Evolutionary conservation across 2,113 vertebrate species (phyloP), one percentile per base, ranked within the genome.

Genomic region (Lipophrys pholis): DNA sequence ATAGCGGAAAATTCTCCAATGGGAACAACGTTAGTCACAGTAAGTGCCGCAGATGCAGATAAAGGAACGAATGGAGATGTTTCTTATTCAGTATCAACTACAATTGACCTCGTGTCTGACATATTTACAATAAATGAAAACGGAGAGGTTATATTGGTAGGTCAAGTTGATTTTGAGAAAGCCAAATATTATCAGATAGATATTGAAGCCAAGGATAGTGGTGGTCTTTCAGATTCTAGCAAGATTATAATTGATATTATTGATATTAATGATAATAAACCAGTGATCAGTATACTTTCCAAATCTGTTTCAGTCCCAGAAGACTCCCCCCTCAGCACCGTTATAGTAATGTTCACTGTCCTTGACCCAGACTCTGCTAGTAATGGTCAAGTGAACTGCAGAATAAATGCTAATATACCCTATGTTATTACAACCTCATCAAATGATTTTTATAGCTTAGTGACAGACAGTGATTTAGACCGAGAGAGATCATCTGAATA

Each of bases 41-140:
- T 95, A 0, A 80, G 69, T 12, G 95, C 95, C 0, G 85, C 85
- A 4, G 95, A 96, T 56, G 60, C 70, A 61, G 95, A 96, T 3
- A 88, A 93, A 50, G 94, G 93, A 1, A 46, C 75, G 11, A 87
- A 96, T 46, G 91, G 93, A 6, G 56, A 81, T 0, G 72, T 95
- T 8, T 89, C 73, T 1, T 96, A 95, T 60, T 81, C 83, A 3
- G 87, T 96, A 8, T 79, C 91, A 1, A 84, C 83, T 5, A 63
- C 36, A 66, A 55, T 8, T 68, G 88, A 6, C 45, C 89, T 30
- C 6, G 49, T 80, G 0, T 68, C 57, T 11, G 67, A 91, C 0
- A 35, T 88, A 11, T 96, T 96, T 76, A 35, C 35, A 14, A 66
- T 96, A 15, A 84, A 94, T 64, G 59, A 65, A 2, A 91, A 83